Percentiles rank a stretch among this genome's conserved stretches.
Conservation (phyloP, 1,140 invertebrate genomes). For the Musca domestica region DNA sequence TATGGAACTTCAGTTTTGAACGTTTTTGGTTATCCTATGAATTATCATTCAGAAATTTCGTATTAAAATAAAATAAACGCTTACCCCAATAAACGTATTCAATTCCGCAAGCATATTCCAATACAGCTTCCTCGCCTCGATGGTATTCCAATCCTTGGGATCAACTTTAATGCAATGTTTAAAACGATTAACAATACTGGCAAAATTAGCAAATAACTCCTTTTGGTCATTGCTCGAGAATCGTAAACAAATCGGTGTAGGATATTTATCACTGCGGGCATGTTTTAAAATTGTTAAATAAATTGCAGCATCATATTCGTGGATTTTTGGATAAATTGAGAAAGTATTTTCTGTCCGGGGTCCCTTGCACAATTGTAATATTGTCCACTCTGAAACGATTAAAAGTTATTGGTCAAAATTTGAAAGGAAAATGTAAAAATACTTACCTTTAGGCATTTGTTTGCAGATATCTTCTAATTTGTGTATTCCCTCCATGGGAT, state of each 20-base stretch:
- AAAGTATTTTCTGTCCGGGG: conserved; percentile 43
- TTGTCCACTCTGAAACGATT: conserved; percentile 47
- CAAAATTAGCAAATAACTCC: conserved; percentile 34
- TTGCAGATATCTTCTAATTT: conserved; percentile 32
- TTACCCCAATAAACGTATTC: conserved; percentile 21
- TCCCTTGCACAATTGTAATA: conserved; percentile 48
- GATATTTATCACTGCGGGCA: conserved; percentile 35
- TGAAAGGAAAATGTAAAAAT: background rate
- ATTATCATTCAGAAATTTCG: too few relatives aligned
- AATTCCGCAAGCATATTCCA: conserved; percentile 37
- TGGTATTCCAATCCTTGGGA: conserved; percentile 29
- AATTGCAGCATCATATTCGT: conserved; percentile 33
- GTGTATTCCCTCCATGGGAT: conserved; percentile 33
- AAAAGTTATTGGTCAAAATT: conserved; percentile 2
- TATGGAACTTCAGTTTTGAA: too few relatives aligned
- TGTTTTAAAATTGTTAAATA: conserved; percentile 40
- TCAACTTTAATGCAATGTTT: conserved; percentile 39
- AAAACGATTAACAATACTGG: conserved; percentile 37
- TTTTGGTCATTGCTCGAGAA: conserved; percentile 22
- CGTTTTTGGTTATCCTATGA: too few relatives aligned
- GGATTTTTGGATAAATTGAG: conserved; percentile 42
- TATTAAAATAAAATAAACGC: too few relatives aligned
- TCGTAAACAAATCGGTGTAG: conserved; percentile 35
- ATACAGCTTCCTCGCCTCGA: conserved; percentile 39
- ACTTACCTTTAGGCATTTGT: conserved; percentile 23